These are phyloP conservation scores for Caenorhabditis sp. DNA, from an alignment of 2,888 invertebrate species.

Conservation along the genomic window DNA sequence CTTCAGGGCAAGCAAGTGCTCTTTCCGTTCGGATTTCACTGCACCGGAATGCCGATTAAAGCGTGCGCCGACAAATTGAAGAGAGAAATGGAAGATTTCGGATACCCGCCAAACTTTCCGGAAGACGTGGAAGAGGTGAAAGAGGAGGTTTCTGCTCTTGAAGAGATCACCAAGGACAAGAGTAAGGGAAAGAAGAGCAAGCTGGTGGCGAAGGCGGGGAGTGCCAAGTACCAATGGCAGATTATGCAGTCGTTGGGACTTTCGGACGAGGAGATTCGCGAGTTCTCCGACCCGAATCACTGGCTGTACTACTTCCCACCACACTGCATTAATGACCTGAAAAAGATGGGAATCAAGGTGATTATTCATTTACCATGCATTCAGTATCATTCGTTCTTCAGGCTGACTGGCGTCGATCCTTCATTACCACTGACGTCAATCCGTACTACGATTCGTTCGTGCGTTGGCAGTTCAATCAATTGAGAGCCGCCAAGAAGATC, in stretches of 20 bases:
- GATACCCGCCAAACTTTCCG: slow-evolving; percentile 87
- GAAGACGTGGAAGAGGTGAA: slow-evolving; percentile 80
- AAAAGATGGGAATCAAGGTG: slow-evolving; percentile 91
- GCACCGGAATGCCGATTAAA: slow-evolving; percentile 99
- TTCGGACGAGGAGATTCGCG: slow-evolving; percentile 89
- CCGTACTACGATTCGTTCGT: slow-evolving; percentile 98
- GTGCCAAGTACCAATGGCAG: slow-evolving; percentile 96
- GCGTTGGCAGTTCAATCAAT: slow-evolving; percentile 92
- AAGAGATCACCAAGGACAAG: slow-evolving; percentile 86
- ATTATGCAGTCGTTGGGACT: slow-evolving; percentile 96
- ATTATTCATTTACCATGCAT: background rate
- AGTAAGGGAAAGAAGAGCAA: slow-evolving; percentile 94
- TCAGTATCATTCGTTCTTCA: slow-evolving; percentile 80
- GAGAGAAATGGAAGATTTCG: slow-evolving; percentile 91
- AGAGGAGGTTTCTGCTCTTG: slow-evolving; percentile 71
- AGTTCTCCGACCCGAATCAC: slow-evolving; percentile 90
- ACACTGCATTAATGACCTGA: slow-evolving; percentile 88
- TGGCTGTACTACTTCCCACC: slow-evolving; percentile 99
- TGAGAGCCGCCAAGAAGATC: slow-evolving; percentile 90
- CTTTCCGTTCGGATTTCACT: slow-evolving; percentile 98
- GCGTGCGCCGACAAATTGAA: slow-evolving; percentile 98
- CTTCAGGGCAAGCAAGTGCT: slow-evolving; percentile 91
- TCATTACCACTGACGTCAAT: slow-evolving; percentile 97
- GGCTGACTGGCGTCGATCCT: slow-evolving; percentile 98
- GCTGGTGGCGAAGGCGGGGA: slow-evolving; percentile 91